phyloP scores from a whole-genome alignment of 2,888 invertebrate species.

The Onchidella celtica region DNA sequence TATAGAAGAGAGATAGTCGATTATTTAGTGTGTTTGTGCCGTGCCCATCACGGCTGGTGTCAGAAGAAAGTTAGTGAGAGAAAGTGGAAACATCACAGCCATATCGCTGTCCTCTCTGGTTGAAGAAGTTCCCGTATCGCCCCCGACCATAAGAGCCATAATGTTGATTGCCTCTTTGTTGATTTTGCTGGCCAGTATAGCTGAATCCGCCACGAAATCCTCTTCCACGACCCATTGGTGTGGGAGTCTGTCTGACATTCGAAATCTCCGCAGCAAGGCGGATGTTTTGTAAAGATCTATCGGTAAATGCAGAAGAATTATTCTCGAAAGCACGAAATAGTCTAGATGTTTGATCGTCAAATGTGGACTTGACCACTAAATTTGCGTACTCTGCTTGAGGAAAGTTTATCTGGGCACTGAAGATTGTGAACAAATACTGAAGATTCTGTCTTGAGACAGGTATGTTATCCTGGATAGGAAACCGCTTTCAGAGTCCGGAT shows the following conservation, averaged over 20 bases:
- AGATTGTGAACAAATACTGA: background rate
- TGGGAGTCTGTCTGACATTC: background rate
- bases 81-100: too few relatives aligned
- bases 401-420: background rate
- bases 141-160: background rate
- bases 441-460: background rate
- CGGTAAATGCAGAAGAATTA: background rate
- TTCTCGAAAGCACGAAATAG: slow-evolving; percentile 2
- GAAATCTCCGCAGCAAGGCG: background rate
- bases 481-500: background rate
- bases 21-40: too few relatives aligned
- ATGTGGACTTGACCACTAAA: background rate
- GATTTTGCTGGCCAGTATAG: background rate
- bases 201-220: background rate
- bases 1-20: too few relatives aligned
- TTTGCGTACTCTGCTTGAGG: background rate
- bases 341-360: background rate
- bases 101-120: background rate
- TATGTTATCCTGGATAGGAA: background rate
- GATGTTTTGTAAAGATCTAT: background rate
- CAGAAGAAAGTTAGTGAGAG: too few relatives aligned
- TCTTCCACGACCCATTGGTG: background rate
- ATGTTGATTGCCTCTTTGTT: background rate
- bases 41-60: too few relatives aligned
- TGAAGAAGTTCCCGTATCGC: background rate